phyloP scores from a whole-genome alignment of 2,888 invertebrate species.

The Protula sp. region DNA sequence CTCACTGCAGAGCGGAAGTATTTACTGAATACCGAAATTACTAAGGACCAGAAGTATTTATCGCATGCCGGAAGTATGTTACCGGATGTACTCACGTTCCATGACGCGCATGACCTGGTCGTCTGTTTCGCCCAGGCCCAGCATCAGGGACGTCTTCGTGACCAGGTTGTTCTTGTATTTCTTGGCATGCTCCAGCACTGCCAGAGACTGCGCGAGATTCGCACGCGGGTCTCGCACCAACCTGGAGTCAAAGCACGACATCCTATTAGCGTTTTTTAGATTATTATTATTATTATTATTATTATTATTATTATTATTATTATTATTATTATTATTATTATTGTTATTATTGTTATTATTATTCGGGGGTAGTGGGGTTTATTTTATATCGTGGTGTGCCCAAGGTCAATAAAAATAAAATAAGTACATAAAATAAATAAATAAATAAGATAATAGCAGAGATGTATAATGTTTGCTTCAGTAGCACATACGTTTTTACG shows the following conservation, averaged over 20 bases:
- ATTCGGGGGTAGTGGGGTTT: too few species aligned
- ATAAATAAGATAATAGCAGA: neutral
- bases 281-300: too few species aligned
- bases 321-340: too few species aligned
- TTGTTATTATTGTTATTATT: too few species aligned
- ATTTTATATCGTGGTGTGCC: too few species aligned
- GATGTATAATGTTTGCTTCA: neutral
- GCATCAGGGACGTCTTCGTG: constrained; percentile 97
- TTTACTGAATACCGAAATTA: too few species aligned
- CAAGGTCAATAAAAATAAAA: neutral
- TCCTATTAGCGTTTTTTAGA: too few species aligned
- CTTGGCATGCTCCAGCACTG: constrained; percentile 77
- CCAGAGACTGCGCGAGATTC: constrained; percentile 80
- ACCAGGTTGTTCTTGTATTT: constrained; percentile 72
- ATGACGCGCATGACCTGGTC: constrained; percentile 69
- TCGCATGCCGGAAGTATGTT: too few species aligned
- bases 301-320: too few species aligned
- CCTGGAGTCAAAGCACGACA: too few species aligned
- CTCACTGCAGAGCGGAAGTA: too few species aligned
- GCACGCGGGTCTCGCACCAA: constrained; percentile 91
- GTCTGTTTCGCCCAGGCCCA: constrained; percentile 68
- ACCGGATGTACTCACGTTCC: constrained; percentile 64
- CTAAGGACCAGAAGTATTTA: too few species aligned
- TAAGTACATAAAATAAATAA: neutral
- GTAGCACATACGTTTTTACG: constrained; percentile 1